Conservation (phyloP, 2,888 invertebrate genomes). For the Dolichomitus sp. region DNA sequence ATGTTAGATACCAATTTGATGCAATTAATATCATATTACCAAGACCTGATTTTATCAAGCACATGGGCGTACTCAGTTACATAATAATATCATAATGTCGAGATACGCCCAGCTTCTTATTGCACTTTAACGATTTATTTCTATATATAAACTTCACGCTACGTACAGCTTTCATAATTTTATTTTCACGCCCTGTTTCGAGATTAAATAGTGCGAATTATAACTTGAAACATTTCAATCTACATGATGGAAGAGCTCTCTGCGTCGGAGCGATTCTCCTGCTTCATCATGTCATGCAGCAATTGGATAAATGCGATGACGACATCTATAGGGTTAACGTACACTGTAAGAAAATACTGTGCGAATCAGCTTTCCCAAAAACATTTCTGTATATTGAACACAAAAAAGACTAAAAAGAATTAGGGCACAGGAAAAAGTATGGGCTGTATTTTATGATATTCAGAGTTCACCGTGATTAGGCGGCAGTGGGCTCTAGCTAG, state of each 20-base stretch:
- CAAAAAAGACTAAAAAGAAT: not conserved
- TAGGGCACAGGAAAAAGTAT: not conserved
- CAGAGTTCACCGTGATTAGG: no score
- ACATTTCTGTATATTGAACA: no score
- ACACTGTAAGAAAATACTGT: not conserved
- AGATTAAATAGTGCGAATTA: not conserved
- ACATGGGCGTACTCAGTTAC: constrained; percentile 58
- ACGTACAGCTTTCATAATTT: constrained; percentile 6
- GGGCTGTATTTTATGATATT: not conserved
- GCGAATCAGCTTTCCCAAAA: no score
- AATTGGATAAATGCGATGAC: not conserved
- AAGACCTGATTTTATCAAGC: constrained; percentile 52
- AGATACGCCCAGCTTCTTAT: constrained; percentile 63
- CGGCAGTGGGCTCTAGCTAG: no score
- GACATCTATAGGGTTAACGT: not conserved
- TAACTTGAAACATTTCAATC: not conserved
- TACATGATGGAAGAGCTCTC: not conserved
- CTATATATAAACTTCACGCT: constrained; percentile 11
- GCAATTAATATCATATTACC: constrained; percentile 45
- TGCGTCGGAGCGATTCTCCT: not conserved
- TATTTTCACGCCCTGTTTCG: not conserved
- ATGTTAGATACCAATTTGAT: constrained; percentile 35
- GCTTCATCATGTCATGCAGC: not conserved
- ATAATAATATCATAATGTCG: constrained; percentile 23
- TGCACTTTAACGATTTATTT: constrained; percentile 58